Percentiles rank a stretch among this genome's conserved stretches.
Conservation (phyloP, 2,113 vertebrate genomes). For the Hippocampus mohnikei region DNA sequence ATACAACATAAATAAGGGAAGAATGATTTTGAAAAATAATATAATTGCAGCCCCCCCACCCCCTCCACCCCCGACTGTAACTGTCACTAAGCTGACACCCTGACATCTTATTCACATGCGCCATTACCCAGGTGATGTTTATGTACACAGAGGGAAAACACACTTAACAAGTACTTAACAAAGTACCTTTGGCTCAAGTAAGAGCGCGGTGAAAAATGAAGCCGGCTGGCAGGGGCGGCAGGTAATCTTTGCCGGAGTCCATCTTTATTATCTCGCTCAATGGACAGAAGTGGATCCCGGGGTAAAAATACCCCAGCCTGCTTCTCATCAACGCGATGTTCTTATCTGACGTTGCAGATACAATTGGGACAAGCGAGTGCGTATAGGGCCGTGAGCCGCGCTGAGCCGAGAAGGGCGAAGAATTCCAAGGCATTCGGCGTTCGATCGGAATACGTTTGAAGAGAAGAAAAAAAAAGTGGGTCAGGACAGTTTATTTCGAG, state of each 20-base stretch:
- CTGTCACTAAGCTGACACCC: conserved; percentile 8
- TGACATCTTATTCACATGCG: conserved; percentile 18
- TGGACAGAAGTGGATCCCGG: conserved; percentile 73
- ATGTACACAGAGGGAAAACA: conserved; percentile 60
- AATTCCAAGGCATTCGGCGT: background rate
- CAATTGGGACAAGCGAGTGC: conserved; percentile 42
- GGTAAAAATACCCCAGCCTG: conserved; percentile 75
- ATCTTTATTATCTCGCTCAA: conserved; percentile 73
- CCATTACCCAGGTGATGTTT: conserved; percentile 57
- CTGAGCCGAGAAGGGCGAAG: background rate
- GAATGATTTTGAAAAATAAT: too few species aligned
- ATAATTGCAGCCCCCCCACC: background rate
- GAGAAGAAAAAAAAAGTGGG: background rate
- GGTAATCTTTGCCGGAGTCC: conserved; percentile 62
- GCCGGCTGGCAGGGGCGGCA: conserved; percentile 31
- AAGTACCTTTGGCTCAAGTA: conserved; percentile 55
- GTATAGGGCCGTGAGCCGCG: conserved; percentile 8
- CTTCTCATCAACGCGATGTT: conserved; percentile 66
- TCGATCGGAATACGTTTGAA: background rate
- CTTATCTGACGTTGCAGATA: conserved; percentile 71
- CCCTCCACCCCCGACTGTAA: background rate
- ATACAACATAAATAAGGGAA: too few species aligned
- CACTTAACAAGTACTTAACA: conserved; percentile 72
- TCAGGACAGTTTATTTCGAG: conserved; percentile 6
- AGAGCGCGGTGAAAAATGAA: conserved; percentile 51